Conservation (phyloP, 1,140 invertebrate species). For the Pseudachorutes palmiensis region DNA sequence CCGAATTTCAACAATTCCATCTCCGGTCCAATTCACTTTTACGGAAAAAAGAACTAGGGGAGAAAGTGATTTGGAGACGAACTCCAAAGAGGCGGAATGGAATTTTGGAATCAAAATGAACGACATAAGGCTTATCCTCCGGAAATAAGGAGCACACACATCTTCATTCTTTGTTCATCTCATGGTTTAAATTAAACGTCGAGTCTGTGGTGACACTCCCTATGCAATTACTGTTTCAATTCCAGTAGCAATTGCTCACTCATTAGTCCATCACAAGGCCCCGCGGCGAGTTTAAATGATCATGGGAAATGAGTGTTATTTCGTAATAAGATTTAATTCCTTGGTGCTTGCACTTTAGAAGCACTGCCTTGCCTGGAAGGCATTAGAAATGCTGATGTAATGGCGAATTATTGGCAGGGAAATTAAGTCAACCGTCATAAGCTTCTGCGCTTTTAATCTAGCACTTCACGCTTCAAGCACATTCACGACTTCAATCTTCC, state of each 20-base stretch:
- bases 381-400: neutral
- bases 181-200: neutral
- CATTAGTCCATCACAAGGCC: neutral
- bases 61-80: neutral
- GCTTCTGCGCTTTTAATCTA: neutral
- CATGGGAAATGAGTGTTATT: too few species aligned
- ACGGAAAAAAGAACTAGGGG: slow-evolving; percentile 5
- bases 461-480: neutral
- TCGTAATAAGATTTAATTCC: neutral
- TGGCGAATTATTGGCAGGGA: neutral
- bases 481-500: neutral
- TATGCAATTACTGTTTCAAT: too few species aligned
- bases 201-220: neutral
- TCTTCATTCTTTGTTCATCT: neutral
- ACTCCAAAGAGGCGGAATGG: neutral
- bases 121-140: neutral
- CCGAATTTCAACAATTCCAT: neutral
- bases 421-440: neutral
- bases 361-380: neutral
- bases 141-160: neutral
- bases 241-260: too few species aligned
- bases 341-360: neutral
- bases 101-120: neutral
- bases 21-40: neutral
- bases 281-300: neutral